These are phyloP conservation scores for Buceros bicornis DNA, from an alignment of 2,797 vertebrate species.

Conservation along the genomic window DNA sequence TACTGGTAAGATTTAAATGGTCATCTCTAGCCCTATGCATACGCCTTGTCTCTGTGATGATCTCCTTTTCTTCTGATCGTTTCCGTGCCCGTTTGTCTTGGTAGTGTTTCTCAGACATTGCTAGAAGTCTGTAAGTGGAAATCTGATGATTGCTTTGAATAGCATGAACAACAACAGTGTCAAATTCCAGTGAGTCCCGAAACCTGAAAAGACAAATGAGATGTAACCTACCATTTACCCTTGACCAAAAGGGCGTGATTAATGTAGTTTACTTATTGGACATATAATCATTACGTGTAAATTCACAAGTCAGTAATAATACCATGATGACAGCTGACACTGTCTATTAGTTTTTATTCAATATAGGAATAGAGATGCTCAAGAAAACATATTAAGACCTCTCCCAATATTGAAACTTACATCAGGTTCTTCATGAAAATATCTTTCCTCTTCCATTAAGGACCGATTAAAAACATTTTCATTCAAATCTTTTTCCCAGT, in stretches of 20 bases:
- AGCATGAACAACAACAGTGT: conserved; percentile 83
- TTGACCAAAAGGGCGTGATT: background rate
- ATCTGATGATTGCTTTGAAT: conserved; percentile 85
- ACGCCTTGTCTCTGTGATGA: background rate
- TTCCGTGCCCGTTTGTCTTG: conserved; percentile 45
- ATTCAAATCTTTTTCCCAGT: background rate
- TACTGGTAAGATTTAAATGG: background rate
- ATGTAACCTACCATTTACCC: background rate
- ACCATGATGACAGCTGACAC: background rate
- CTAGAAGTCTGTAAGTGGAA: conserved; percentile 85
- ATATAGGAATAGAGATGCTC: background rate
- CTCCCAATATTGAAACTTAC: background rate
- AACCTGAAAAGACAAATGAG: conserved; percentile 80
- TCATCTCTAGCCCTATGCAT: background rate
- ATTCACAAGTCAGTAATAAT: background rate
- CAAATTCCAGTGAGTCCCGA: conserved; percentile 78
- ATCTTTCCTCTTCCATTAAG: background rate
- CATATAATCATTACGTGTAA: background rate
- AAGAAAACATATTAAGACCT: background rate
- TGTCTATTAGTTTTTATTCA: background rate
- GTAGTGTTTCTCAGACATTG: conserved; percentile 62
- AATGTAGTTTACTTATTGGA: background rate
- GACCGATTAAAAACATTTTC: background rate
- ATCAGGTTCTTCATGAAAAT: background rate
- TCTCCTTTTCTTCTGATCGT: conserved; percentile 2